Conservation (phyloP, 2,113 vertebrate genomes). For the Erpornis zantholeuca region DNA sequence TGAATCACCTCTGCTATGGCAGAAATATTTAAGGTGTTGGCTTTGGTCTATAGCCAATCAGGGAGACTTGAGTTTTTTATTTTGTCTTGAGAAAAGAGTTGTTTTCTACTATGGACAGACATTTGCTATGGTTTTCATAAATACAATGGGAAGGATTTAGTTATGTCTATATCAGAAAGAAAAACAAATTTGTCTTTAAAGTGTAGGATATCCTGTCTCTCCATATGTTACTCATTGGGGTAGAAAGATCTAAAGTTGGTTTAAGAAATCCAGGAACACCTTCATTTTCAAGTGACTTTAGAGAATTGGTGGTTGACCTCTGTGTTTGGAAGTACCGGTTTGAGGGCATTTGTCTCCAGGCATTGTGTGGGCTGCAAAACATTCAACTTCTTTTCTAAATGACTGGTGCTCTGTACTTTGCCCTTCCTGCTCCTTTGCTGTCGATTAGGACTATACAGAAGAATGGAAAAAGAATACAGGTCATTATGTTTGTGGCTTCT, state of each 20-base stretch:
- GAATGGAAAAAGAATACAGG: neutral
- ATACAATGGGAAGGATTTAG: neutral
- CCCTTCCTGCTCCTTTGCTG: neutral
- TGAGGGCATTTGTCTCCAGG: neutral
- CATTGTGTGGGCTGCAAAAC: neutral
- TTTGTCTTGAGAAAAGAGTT: neutral
- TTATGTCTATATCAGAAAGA: neutral
- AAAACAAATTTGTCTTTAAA: neutral
- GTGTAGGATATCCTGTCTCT: neutral
- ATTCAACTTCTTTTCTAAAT: neutral
- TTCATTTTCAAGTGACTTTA: neutral
- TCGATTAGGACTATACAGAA: neutral
- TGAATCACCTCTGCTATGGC: neutral
- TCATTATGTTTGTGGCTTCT: neutral
- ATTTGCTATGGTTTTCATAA: neutral
- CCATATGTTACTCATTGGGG: neutral
- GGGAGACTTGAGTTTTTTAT: neutral
- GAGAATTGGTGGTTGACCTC: neutral
- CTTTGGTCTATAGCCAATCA: neutral
- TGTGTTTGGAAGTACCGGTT: neutral
- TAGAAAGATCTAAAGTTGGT: neutral
- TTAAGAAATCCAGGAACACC: neutral
- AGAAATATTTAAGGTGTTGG: neutral
- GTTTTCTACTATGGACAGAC: neutral
- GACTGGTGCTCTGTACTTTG: neutral